Evolutionary conservation across 2,113 vertebrate species (phyloP).

Genomic region (Gnathonemus echidnorhynchus): DNA sequence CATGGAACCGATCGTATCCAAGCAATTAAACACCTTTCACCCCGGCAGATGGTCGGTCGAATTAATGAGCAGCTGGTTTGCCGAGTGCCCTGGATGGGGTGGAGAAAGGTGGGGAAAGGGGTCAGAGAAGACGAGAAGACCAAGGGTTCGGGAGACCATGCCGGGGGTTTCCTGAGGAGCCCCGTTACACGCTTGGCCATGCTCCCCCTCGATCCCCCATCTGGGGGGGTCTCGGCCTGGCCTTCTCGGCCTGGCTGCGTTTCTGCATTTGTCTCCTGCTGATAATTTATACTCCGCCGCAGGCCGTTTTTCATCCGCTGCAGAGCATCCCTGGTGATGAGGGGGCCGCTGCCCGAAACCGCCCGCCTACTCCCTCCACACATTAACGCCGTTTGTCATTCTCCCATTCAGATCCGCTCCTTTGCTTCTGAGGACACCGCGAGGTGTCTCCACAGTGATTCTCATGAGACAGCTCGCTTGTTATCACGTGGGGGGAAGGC

Average conservation of each 20-base stretch:
- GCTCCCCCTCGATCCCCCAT: neutral
- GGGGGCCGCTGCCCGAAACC: neutral
- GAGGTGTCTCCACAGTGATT: neutral
- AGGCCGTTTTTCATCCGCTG: neutral
- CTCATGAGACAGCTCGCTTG: neutral
- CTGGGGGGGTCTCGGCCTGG: neutral
- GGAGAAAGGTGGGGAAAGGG: conserved; percentile 2
- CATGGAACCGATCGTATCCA: conserved; percentile 36
- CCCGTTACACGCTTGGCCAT: neutral
- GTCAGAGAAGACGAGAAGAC: neutral
- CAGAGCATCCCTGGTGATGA: neutral
- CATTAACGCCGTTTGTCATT: neutral
- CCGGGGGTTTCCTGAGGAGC: neutral
- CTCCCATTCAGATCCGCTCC: neutral
- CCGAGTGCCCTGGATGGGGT: conserved; percentile 23
- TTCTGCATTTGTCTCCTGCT: neutral
- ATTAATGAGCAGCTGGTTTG: conserved; percentile 35
- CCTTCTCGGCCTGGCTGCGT: neutral
- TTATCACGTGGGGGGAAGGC: neutral
- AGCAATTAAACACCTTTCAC: conserved; percentile 54
- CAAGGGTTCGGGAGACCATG: neutral
- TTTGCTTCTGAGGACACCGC: neutral
- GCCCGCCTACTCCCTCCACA: neutral
- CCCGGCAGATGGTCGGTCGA: conserved; percentile 43
- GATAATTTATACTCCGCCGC: neutral